Conservation (phyloP, 2,113 vertebrate genomes). For the Oryzias melastigma region DNA sequence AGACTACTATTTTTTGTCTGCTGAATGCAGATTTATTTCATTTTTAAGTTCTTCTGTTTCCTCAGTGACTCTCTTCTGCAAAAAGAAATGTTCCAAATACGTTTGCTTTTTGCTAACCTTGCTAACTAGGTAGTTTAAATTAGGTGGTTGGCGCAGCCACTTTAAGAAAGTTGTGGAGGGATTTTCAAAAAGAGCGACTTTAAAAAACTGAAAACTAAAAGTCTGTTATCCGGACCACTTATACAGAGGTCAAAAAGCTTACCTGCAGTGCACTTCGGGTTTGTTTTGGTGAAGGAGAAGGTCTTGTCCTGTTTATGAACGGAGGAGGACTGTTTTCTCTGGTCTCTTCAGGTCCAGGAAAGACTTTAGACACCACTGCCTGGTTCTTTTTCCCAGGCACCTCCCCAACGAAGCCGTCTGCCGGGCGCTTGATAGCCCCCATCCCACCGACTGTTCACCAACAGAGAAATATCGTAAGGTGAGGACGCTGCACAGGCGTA, state of each 20-base stretch:
- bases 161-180: too few relatives aligned
- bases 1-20: too few relatives aligned
- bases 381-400: constrained; percentile 82
- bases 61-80: too few relatives aligned
- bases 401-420: constrained; percentile 67
- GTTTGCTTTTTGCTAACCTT: too few relatives aligned
- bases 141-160: too few relatives aligned
- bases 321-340: constrained; percentile 62
- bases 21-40: too few relatives aligned
- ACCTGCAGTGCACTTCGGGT: constrained; percentile 43
- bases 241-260: background rate
- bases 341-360: constrained; percentile 45
- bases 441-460: constrained; percentile 84
- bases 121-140: too few relatives aligned
- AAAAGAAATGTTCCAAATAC: too few relatives aligned
- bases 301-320: constrained; percentile 18
- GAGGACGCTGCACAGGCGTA: background rate
- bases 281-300: constrained; percentile 35
- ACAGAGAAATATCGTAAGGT: background rate
- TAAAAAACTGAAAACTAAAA: too few relatives aligned
- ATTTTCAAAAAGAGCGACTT: too few relatives aligned
- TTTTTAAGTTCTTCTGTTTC: too few relatives aligned
- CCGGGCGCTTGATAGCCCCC: constrained; percentile 86
- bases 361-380: constrained; percentile 56
- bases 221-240: too few relatives aligned